Conservation (phyloP, 1,140 invertebrate species). For the Brachionus paranguensis region DNA sequence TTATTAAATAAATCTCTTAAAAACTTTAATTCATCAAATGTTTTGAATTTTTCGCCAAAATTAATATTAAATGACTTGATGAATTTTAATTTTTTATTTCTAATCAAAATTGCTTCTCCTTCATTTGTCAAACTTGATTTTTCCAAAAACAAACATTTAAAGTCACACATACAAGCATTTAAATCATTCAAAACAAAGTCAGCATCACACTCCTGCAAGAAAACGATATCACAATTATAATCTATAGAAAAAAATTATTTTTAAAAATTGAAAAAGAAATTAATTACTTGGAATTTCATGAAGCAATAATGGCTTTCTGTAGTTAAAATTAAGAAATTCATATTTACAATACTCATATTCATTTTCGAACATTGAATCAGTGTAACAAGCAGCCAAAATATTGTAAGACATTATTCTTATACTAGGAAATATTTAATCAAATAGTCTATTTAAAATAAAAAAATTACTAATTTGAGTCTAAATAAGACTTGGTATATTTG, state of each 20-base stretch:
- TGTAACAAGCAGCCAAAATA: constrained; percentile 30
- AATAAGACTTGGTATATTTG: neutral
- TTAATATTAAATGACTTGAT: neutral
- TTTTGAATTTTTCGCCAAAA: neutral
- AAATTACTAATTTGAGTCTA: neutral
- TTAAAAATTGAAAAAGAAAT: neutral
- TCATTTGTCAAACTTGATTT: neutral
- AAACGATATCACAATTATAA: constrained; percentile 16
- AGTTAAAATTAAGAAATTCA: constrained; percentile 12
- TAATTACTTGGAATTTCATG: neutral
- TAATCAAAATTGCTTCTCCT: constrained; percentile 1
- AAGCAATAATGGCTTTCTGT: constrained; percentile 11
- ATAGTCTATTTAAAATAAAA: neutral
- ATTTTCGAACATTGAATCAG: neutral
- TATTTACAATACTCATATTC: constrained; percentile 13
- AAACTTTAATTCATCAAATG: neutral
- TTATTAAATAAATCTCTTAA: neutral
- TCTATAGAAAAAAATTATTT: neutral
- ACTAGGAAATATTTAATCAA: neutral
- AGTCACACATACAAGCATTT: neutral
- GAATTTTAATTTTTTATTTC: constrained; percentile 10
- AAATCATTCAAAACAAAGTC: constrained; percentile 20
- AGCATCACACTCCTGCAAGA: constrained; percentile 30
- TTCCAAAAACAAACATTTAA: neutral
- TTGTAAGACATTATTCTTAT: constrained; percentile 38